Evolutionary conservation across 1,140 invertebrate species (phyloP), one percentile per base, ranked within the genome.

Genomic region (Aphis gossypii): DNA sequence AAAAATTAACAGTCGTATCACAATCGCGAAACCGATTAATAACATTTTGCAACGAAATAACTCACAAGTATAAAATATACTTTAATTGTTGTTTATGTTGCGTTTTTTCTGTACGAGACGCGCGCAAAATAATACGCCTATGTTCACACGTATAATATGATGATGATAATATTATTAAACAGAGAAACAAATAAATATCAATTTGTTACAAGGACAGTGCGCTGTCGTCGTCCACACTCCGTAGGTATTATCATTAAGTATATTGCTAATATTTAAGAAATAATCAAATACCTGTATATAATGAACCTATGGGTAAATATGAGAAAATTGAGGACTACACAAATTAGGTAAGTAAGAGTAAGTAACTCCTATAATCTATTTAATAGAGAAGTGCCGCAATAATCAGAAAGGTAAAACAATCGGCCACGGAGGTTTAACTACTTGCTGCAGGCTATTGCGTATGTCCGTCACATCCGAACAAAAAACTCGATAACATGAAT

Each of bases 171-270:
- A 76, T 76, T 76, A 76, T 76, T n/a, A 11, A n/a, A n/a, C 30
- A n/a, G n/a, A 86, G 84, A 86, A 46, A 46, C 84, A 86, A 86
- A 86, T 86, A 86, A 86, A 86, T 86, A 86, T 46, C 14, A 46
- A 86, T 86, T 86, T 48, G 84, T 46, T 86, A 86, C 84, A 86
- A 86, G 84, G 84, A 86, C 84, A n/a, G 25, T 30, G 38, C 41
- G 30, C 23, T 41, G 41, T 46, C 83, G 38, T 86, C 41, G 38
- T 86, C 41, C 2, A 9, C 44, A 30, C 83, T 25, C 41, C 14
- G 1, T 41, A 41, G 38, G 38, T 41, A 41, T 9, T 84, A 86
- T 86, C 84, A 41, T 86, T 86, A 86, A 44, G 84, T 86, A 14
- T 86, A 46, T 86, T 86, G 41, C 84, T 48, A n/a, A 48, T 46